Evolutionary conservation across 2,797 vertebrate genomes (phyloP).

Genomic region (Alauda arvensis): DNA sequence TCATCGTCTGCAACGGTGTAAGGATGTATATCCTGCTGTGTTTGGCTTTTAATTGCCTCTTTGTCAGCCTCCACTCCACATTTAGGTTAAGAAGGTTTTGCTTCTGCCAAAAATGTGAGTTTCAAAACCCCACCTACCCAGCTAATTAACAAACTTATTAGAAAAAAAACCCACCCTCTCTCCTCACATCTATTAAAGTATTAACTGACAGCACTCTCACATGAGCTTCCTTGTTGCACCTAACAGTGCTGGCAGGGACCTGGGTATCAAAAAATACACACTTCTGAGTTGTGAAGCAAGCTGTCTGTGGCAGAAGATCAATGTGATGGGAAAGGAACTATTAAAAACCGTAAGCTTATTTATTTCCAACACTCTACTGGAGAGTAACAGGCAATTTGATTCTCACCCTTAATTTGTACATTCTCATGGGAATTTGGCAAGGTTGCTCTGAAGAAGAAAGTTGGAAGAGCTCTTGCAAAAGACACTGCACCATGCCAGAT

Average conservation of each 20-base stretch:
- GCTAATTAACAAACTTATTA: not conserved
- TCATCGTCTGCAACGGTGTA: not conserved
- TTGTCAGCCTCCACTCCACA: not conserved
- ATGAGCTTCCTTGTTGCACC: rapidly evolving
- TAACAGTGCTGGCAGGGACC: not conserved
- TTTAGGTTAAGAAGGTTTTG: not conserved
- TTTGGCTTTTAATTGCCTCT: not conserved
- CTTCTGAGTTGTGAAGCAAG: not conserved
- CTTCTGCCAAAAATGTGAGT: not conserved
- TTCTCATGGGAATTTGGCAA: slow-evolving; percentile 58
- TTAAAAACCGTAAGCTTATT: not conserved
- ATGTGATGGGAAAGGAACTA: not conserved
- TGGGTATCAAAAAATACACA: not conserved
- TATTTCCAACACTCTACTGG: not conserved
- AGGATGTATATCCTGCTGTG: not conserved
- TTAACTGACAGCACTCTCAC: not conserved
- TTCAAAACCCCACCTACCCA: not conserved
- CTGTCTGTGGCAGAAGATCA: not conserved
- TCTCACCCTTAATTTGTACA: slow-evolving; percentile 36
- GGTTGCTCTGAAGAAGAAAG: slow-evolving; percentile 18
- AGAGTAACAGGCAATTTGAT: not conserved
- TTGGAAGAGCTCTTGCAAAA: slow-evolving; percentile 50
- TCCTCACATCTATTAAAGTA: not conserved
- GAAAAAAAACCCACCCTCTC: not conserved
- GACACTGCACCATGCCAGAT: not conserved